These are phyloP conservation scores for Conus canariensis DNA, from an alignment of 2,888 invertebrate species.

Conservation along the genomic window DNA sequence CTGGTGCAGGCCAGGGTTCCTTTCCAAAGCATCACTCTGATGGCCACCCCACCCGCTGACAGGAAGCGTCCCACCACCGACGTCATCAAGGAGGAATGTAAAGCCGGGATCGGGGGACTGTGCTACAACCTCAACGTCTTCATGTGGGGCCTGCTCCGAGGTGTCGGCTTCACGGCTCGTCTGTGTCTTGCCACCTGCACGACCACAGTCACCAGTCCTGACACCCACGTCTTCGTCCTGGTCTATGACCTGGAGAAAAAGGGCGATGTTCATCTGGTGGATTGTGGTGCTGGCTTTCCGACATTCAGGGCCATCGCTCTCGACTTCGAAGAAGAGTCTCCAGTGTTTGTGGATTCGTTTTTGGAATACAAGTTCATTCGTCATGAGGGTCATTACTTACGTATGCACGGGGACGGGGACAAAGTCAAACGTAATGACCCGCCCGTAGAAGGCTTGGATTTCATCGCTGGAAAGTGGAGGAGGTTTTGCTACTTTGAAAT, in stretches of 20 bases:
- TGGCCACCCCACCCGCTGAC: conserved; percentile 38
- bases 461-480: conserved; percentile 48
- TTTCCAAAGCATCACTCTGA: conserved; percentile 52
- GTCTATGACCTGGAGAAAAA: conserved; percentile 46
- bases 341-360: conserved; percentile 49
- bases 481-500: conserved; percentile 51
- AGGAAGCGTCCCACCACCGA: conserved; percentile 47
- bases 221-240: conserved; percentile 53
- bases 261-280: conserved; percentile 52
- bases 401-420: conserved; percentile 55
- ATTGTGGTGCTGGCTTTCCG: conserved; percentile 51
- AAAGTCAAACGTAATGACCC: conserved; percentile 34
- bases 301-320: conserved; percentile 52
- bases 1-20: conserved; percentile 45
- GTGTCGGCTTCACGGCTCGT: conserved; percentile 45
- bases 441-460: conserved; percentile 40
- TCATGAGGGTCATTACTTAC: conserved; percentile 48
- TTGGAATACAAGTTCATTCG: conserved; percentile 56
- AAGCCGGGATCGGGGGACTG: conserved; percentile 52
- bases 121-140: conserved; percentile 54
- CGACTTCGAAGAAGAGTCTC: conserved; percentile 54
- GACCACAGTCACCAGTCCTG: conserved; percentile 33
- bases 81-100: conserved; percentile 49
- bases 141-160: conserved; percentile 49
- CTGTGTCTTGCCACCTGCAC: conserved; percentile 48